These are phyloP conservation scores for Leptocoma aspasia DNA, from an alignment of 2,113 vertebrate genomes.

Conservation along the genomic window DNA sequence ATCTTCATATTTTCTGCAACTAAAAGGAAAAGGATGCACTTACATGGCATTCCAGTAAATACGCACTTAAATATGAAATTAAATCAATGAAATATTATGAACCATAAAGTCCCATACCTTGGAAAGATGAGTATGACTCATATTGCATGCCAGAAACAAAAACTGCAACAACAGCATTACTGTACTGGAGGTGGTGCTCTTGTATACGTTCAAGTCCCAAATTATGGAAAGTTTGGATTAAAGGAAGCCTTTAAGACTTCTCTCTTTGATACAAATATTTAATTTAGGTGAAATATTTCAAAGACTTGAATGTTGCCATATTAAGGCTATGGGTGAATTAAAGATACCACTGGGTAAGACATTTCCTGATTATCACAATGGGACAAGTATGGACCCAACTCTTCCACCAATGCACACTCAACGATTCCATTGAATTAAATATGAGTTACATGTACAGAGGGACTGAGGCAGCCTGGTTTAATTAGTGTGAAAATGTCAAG, in stretches of 20 bases:
- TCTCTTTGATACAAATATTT: not conserved
- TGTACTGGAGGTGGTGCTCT: not conserved
- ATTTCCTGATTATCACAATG: not conserved
- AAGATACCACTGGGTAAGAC: not conserved
- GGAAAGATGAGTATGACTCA: not conserved
- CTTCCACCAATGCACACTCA: not conserved
- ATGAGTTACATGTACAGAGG: conserved; percentile 51
- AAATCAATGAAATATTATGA: not conserved
- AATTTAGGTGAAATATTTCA: not conserved
- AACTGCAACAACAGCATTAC: not conserved
- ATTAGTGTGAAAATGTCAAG: conserved; percentile 62
- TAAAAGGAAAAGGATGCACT: not conserved
- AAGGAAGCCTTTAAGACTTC: not conserved
- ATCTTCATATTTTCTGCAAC: not conserved
- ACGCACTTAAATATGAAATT: accelerated
- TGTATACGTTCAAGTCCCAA: not conserved
- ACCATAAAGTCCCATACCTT: not conserved
- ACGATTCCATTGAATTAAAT: conserved; percentile 55
- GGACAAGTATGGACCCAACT: not conserved
- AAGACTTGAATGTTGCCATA: not conserved
- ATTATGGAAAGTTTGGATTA: not conserved
- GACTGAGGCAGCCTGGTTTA: conserved; percentile 31
- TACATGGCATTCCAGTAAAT: not conserved
- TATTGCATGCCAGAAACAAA: not conserved
- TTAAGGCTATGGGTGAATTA: not conserved